phyloP scores from a whole-genome alignment of 2,113 vertebrate genomes.

The Rhipidura dahli region DNA sequence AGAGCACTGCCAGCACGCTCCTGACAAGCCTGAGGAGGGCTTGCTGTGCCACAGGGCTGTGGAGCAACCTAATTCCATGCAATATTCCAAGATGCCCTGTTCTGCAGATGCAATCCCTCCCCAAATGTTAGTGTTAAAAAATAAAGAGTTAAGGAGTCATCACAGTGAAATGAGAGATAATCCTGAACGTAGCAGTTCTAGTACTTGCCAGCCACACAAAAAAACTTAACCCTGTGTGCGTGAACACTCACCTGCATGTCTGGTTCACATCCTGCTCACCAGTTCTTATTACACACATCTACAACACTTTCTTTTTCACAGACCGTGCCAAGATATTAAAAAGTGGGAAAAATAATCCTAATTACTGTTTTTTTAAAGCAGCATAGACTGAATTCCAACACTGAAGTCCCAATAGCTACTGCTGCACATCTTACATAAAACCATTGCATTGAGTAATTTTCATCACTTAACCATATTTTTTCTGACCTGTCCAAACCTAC shows the following conservation, averaged over 20 bases:
- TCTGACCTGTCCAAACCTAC: not conserved
- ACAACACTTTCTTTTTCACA: not conserved
- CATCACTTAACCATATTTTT: not conserved
- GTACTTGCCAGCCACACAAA: not conserved
- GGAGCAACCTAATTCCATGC: not conserved
- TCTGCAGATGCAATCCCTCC: not conserved
- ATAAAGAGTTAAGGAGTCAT: not conserved
- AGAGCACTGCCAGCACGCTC: not conserved
- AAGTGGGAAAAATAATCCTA: not conserved
- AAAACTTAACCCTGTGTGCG: not conserved
- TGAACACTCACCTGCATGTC: not conserved
- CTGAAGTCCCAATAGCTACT: not conserved
- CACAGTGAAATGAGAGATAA: not conserved
- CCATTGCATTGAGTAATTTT: not conserved
- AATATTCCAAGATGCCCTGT: not conserved
- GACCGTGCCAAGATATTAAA: not conserved
- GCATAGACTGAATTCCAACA: not conserved
- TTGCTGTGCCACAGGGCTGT: not conserved
- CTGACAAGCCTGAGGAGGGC: not conserved
- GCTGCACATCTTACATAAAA: not conserved
- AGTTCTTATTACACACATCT: not conserved
- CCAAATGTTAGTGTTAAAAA: not conserved
- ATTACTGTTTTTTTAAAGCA: not conserved
- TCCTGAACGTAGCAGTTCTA: not conserved
- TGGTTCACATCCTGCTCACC: not conserved